phyloP scores from a whole-genome alignment of 2,888 invertebrate species.

The Microdon myrmicae region DNA sequence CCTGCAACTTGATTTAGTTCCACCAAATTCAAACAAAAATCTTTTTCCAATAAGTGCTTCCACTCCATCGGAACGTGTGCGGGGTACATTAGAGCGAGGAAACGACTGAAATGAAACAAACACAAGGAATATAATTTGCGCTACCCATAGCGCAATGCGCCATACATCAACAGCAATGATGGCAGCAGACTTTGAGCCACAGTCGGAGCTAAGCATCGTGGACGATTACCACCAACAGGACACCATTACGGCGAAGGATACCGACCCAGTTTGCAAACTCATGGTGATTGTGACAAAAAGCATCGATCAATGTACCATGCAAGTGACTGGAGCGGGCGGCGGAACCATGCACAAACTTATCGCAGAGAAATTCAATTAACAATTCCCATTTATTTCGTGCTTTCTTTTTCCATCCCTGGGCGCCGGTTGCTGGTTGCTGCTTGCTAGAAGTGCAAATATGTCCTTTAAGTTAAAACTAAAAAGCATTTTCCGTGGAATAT shows the following conservation, averaged over 20 bases:
- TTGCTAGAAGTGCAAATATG: constrained; percentile 13
- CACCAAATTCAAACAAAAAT: not conserved
- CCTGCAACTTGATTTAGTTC: not conserved
- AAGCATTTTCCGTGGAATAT: constrained; percentile 36
- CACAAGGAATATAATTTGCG: constrained; percentile 33
- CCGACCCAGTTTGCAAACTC: constrained; percentile 20
- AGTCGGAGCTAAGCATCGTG: constrained; percentile 1
- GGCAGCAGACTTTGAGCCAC: not conserved
- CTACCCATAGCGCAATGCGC: constrained; percentile 34
- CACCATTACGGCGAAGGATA: not conserved
- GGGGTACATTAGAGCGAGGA: not conserved
- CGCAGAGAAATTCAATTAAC: constrained; percentile 47
- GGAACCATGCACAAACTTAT: constrained; percentile 38
- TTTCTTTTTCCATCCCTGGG: not conserved
- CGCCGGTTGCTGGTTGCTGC: not conserved
- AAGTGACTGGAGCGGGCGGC: not conserved
- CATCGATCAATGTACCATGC: constrained; percentile 34
- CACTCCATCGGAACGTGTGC: constrained; percentile 2
- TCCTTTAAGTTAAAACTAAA: constrained; percentile 31
- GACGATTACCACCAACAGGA: constrained; percentile 17
- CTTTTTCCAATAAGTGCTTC: not conserved
- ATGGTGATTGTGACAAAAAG: constrained; percentile 44
- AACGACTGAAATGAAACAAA: constrained; percentile 30
- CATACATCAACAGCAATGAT: constrained; percentile 9
- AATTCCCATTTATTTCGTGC: constrained; percentile 49